These are phyloP conservation scores for Hydriomena furcata DNA, from an alignment of 2,888 invertebrate genomes.

Conservation along the genomic window DNA sequence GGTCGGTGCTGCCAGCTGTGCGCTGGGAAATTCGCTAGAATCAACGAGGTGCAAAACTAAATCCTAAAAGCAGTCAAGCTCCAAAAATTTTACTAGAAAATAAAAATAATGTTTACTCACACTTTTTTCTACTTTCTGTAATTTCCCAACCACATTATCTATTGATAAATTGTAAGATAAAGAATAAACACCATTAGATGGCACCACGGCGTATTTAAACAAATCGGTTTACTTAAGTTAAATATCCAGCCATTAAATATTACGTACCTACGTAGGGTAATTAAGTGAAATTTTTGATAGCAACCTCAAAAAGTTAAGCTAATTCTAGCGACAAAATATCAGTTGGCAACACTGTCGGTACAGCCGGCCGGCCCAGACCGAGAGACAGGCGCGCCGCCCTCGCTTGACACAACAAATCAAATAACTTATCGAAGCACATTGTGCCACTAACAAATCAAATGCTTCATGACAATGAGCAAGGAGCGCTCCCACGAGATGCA, in stretches of 20 bases:
- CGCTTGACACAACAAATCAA: constrained; percentile 62
- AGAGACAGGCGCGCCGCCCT: constrained; percentile 38
- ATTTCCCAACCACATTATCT: too few species aligned
- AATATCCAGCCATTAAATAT: too few species aligned
- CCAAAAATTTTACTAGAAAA: too few species aligned
- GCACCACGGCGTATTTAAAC: too few species aligned
- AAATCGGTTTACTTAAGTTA: too few species aligned
- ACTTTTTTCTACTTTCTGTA: too few species aligned
- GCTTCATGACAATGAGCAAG: constrained; percentile 47
- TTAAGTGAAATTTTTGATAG: too few species aligned
- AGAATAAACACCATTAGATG: too few species aligned
- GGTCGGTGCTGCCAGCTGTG: constrained; percentile 1
- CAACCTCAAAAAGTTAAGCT: not conserved
- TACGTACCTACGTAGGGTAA: too few species aligned
- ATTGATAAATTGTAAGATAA: too few species aligned
- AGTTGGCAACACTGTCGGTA: constrained; percentile 3
- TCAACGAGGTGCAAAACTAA: not conserved
- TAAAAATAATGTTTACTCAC: too few species aligned
- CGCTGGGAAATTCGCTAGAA: not conserved
- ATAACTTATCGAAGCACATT: constrained; percentile 72
- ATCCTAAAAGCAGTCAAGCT: too few species aligned
- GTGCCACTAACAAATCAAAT: constrained; percentile 58
- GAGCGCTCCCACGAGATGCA: constrained; percentile 64
- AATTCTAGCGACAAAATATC: not conserved
- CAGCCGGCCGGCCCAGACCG: constrained; percentile 26